These are phyloP conservation scores for Mythimna impura DNA, from an alignment of 2,888 invertebrate species.

Conservation along the genomic window DNA sequence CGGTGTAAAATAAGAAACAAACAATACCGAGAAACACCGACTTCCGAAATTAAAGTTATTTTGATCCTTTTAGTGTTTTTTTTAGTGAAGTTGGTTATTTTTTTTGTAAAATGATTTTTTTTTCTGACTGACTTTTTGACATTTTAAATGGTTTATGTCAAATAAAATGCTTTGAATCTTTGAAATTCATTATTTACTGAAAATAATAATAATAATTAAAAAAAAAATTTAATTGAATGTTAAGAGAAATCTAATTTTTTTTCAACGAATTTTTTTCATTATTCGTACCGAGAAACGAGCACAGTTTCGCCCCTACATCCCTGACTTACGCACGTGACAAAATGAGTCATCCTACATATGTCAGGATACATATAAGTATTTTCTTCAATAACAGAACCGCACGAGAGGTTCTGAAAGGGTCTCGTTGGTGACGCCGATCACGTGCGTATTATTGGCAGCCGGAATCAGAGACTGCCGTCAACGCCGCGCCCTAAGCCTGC, in stretches of 20 bases:
- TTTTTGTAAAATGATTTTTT: too few relatives aligned
- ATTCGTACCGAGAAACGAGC: slow-evolving; percentile 1
- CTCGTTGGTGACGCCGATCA: slow-evolving; percentile 77
- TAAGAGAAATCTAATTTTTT: background rate
- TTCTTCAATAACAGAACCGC: slow-evolving; percentile 77
- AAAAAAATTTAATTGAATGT: background rate
- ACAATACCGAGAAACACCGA: too few relatives aligned
- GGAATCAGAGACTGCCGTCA: slow-evolving; percentile 83
- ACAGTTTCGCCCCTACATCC: slow-evolving; percentile 24
- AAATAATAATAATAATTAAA: background rate
- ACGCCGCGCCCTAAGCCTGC: slow-evolving; percentile 69
- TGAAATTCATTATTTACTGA: background rate
- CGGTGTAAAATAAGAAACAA: too few relatives aligned
- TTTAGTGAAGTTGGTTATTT: too few relatives aligned
- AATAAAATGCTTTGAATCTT: too few relatives aligned
- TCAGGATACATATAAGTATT: slow-evolving; percentile 69
- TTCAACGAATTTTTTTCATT: background rate
- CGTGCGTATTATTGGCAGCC: slow-evolving; percentile 87
- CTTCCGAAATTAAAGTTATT: too few relatives aligned
- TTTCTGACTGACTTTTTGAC: too few relatives aligned
- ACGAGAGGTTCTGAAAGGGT: slow-evolving; percentile 71
- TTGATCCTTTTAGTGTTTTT: too few relatives aligned
- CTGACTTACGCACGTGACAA: slow-evolving; percentile 64
- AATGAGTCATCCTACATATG: slow-evolving; percentile 70
- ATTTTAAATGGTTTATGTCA: too few relatives aligned